A percentile compares a stretch with the other conserved stretches of the same genome.
These are phyloP conservation scores for Serilophus lunatus DNA, from an alignment of 2,113 vertebrate species.

Conservation along the genomic window DNA sequence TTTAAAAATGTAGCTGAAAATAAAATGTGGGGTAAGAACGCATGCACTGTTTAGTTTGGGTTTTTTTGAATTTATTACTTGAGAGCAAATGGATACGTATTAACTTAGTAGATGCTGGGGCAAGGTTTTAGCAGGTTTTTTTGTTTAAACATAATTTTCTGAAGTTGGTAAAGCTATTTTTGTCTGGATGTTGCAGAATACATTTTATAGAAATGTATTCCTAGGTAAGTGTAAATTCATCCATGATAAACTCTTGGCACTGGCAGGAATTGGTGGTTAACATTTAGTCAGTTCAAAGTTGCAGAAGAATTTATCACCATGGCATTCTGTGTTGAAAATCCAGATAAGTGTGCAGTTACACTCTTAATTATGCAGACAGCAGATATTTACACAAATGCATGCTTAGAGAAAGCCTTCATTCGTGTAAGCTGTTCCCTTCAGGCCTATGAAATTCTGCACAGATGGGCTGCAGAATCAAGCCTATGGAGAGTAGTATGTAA, in stretches of 20 bases:
- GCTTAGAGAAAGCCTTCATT: background rate
- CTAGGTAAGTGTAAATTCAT: background rate
- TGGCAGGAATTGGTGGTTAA: background rate
- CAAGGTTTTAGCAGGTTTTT: background rate
- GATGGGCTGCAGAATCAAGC: constrained; percentile 12
- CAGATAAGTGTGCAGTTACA: background rate
- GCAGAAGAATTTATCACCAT: background rate
- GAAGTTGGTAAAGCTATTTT: background rate
- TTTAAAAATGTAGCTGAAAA: background rate
- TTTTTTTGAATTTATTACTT: background rate
- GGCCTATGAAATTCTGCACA: background rate
- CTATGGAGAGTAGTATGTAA: background rate
- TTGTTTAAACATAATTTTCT: background rate
- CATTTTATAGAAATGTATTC: background rate
- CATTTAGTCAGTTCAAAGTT: background rate
- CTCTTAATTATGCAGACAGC: background rate
- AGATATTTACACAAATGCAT: background rate
- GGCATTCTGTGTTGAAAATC: background rate
- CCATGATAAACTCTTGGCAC: background rate
- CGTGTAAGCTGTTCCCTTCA: background rate
- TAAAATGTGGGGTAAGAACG: background rate
- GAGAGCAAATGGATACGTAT: background rate
- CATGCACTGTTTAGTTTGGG: background rate
- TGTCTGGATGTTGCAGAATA: background rate
- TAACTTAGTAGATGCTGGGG: background rate